These are phyloP conservation scores for Drosophila anomalata DNA, from an alignment of 2,888 invertebrate species.

Conservation along the genomic window DNA sequence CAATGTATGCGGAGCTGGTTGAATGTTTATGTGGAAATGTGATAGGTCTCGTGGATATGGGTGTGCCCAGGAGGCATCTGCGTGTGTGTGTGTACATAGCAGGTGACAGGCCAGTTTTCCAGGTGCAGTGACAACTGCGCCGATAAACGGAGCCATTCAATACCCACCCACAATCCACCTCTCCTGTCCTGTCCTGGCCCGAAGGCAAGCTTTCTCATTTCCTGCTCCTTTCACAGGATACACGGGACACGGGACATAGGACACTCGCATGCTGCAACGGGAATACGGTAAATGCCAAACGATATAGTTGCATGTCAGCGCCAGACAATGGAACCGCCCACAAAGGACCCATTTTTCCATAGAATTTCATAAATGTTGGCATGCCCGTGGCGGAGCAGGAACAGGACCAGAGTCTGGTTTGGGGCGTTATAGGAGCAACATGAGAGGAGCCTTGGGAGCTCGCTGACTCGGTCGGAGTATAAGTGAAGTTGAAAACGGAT, in stretches of 20 bases:
- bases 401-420: not conserved
- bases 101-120: conserved; percentile 8
- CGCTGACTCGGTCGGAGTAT: not conserved
- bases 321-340: conserved; percentile 61
- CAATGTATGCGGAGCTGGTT: conserved; percentile 15
- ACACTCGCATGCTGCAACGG: conserved; percentile 5
- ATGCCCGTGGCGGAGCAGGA: not conserved
- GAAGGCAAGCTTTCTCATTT: conserved; percentile 4
- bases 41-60: conserved; percentile 1
- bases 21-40: not conserved
- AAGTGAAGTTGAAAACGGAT: not conserved
- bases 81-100: not conserved
- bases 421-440: not conserved
- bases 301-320: conserved; percentile 24
- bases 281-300: conserved; percentile 1
- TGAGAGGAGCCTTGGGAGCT: not conserved
- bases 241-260: not conserved
- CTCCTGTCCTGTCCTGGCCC: not conserved
- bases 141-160: not conserved
- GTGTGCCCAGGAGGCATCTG: not conserved
- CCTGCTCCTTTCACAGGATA: conserved; percentile 16
- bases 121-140: conserved; percentile 21
- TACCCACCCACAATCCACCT: not conserved
- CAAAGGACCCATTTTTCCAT: conserved; percentile 9
- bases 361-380: conserved; percentile 1